Conservation (phyloP, 30 jellyfish, hydroid and myxozoan genomes). For the Catostylus mosaicus region DNA sequence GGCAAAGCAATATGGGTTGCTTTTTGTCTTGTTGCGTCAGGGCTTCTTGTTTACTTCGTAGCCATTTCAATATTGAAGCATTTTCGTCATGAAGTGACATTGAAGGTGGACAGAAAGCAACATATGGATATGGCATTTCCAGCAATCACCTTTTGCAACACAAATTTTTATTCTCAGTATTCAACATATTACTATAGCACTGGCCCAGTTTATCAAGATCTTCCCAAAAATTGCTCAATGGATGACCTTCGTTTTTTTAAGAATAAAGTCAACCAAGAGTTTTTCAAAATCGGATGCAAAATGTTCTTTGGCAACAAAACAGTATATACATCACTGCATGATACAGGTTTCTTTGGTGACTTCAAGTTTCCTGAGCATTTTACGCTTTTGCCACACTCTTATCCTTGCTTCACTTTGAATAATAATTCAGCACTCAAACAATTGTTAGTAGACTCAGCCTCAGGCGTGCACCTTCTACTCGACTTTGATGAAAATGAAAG, state of each 20-base stretch:
- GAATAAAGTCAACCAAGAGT: slow-evolving; percentile 13
- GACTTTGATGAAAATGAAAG: slow-evolving; percentile 33
- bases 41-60: not conserved
- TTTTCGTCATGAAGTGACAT: not conserved
- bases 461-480: slow-evolving; percentile 30
- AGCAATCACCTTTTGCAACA: slow-evolving; percentile 56
- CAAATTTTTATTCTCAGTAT: not conserved
- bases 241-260: not conserved
- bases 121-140: slow-evolving; percentile 9
- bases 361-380: slow-evolving; percentile 27
- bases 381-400: not conserved
- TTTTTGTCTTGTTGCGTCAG: slow-evolving; percentile 13
- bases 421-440: slow-evolving; percentile 1
- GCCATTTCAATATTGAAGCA: not conserved
- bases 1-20: slow-evolving; percentile 25
- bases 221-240: slow-evolving; percentile 49
- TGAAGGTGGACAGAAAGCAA: not conserved
- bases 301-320: slow-evolving; percentile 13
- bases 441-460: not conserved
- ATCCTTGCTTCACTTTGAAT: slow-evolving; percentile 55
- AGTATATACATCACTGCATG: not conserved
- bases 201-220: not conserved
- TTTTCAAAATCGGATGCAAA: slow-evolving; percentile 18
- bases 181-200: not conserved
- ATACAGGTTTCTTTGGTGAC: not conserved